Percentiles rank a stretch among this genome's conserved stretches.
Conservation (phyloP, 2,797 vertebrate species). For the Crenuchus spilurus region DNA sequence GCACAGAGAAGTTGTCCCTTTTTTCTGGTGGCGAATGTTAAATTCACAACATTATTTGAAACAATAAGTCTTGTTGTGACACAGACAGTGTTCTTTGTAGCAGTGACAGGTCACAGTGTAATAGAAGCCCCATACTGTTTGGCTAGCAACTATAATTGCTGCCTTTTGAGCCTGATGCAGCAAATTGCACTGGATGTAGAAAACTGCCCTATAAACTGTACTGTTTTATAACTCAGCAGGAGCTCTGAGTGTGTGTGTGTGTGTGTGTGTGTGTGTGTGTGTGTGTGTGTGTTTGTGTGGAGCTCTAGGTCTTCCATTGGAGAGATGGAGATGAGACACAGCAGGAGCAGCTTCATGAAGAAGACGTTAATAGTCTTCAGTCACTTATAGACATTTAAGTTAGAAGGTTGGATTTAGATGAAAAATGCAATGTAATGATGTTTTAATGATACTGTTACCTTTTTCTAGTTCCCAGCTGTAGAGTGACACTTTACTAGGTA, state of each 20-base stretch:
- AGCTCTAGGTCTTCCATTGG: background rate
- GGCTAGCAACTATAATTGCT: conserved; percentile 13
- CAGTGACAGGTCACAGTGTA: background rate
- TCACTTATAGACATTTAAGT: conserved; percentile 5
- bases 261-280: background rate
- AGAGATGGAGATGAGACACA: conserved; percentile 16
- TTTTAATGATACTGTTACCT: too few relatives aligned
- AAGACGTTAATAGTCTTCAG: conserved; percentile 6
- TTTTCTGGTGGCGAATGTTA: background rate
- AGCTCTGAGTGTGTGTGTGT: background rate
- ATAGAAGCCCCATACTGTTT: conserved; percentile 26
- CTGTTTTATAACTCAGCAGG: conserved; percentile 33
- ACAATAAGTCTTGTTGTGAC: conserved; percentile 20
- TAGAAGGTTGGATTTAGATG: background rate
- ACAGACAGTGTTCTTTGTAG: conserved; percentile 4
- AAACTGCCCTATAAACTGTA: conserved; percentile 21
- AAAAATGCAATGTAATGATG: background rate
- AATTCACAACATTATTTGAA: conserved; percentile 16
- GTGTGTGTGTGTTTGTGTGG: conserved; percentile 6
- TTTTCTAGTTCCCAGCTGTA: too few relatives aligned
- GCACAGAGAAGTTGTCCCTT: background rate
- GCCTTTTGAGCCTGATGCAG: conserved; percentile 21
- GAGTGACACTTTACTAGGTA: too few relatives aligned
- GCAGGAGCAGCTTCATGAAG: conserved; percentile 12
- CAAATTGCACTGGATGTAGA: conserved; percentile 39